These are phyloP conservation scores for Nannoperca australis DNA, from an alignment of 2,797 vertebrate genomes.

Conservation along the genomic window DNA sequence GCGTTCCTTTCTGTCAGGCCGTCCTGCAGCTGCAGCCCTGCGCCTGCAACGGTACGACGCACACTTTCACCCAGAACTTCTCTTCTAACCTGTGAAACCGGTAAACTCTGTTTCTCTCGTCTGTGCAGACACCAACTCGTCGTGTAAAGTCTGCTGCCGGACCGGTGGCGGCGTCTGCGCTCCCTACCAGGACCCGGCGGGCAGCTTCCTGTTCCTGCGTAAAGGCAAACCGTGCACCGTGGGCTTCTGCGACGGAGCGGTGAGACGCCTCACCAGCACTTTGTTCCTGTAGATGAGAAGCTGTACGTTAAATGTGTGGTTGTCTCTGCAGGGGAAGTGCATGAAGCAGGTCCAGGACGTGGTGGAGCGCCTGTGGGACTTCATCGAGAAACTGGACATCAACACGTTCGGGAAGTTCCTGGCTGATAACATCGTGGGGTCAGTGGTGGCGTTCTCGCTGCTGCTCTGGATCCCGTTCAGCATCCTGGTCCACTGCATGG, in stretches of 20 bases:
- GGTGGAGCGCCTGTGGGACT: slow-evolving; percentile 96
- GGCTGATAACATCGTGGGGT: slow-evolving; percentile 96
- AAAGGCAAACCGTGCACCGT: slow-evolving; percentile 98
- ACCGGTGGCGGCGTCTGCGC: slow-evolving; percentile 81
- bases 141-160: slow-evolving; percentile 95
- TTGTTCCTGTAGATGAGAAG: neutral
- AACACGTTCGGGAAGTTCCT: slow-evolving; percentile 96
- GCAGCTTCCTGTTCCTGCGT: slow-evolving; percentile 89
- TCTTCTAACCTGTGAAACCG: too few species aligned
- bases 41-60: slow-evolving; percentile 86
- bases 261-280: slow-evolving; percentile 69
- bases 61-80: too few species aligned
- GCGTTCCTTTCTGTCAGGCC: slow-evolving; percentile 94
- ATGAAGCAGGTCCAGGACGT: slow-evolving; percentile 98
- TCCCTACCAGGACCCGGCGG: slow-evolving; percentile 78
- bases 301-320: fast-evolving
- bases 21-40: slow-evolving; percentile 88
- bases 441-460: slow-evolving; percentile 95
- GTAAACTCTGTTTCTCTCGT: neutral
- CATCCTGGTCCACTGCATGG: slow-evolving; percentile 96
- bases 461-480: slow-evolving; percentile 96
- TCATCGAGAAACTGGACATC: slow-evolving; percentile 97
- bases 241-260: slow-evolving; percentile 94
- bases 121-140: slow-evolving; percentile 84
- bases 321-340: slow-evolving; percentile 89